Conservation (phyloP, 2,888 invertebrate genomes). For the Dorcus hopei region DNA sequence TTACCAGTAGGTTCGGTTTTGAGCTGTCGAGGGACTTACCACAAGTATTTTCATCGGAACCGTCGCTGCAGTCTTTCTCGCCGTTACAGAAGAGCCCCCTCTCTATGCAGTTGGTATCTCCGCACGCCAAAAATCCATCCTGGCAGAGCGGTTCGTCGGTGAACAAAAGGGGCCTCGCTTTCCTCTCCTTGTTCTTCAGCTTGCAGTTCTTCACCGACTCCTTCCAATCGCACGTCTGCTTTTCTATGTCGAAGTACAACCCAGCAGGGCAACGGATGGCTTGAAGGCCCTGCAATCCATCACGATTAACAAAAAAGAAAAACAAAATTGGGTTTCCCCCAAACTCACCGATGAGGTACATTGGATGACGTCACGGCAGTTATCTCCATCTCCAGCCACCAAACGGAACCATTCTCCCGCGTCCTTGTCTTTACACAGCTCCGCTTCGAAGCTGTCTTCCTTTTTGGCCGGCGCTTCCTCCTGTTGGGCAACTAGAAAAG, state of each 20-base stretch:
- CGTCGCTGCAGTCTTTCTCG: slow-evolving; percentile 83
- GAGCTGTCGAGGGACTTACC: slow-evolving; percentile 59
- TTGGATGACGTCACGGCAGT: slow-evolving; percentile 92
- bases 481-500: slow-evolving; percentile 44
- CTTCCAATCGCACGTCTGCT: slow-evolving; percentile 94
- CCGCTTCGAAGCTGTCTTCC: slow-evolving; percentile 83
- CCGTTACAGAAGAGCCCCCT: slow-evolving; percentile 91
- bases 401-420: slow-evolving; percentile 94
- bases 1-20: too few relatives aligned
- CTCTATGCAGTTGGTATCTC: slow-evolving; percentile 82
- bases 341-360: slow-evolving; percentile 84
- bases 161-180: slow-evolving; percentile 79
- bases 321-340: neutral
- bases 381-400: slow-evolving; percentile 85
- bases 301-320: slow-evolving; percentile 16
- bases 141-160: slow-evolving; percentile 89
- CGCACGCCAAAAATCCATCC: slow-evolving; percentile 84
- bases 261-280: slow-evolving; percentile 91
- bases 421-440: slow-evolving; percentile 91
- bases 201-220: slow-evolving; percentile 92
- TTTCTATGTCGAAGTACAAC: slow-evolving; percentile 89
- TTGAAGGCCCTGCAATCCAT: slow-evolving; percentile 72
- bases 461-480: slow-evolving; percentile 66
- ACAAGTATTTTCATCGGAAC: slow-evolving; percentile 87
- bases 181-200: slow-evolving; percentile 83